Evolutionary conservation across 2,797 vertebrate genomes (phyloP).

Genomic region (Streptopelia turtur): DNA sequence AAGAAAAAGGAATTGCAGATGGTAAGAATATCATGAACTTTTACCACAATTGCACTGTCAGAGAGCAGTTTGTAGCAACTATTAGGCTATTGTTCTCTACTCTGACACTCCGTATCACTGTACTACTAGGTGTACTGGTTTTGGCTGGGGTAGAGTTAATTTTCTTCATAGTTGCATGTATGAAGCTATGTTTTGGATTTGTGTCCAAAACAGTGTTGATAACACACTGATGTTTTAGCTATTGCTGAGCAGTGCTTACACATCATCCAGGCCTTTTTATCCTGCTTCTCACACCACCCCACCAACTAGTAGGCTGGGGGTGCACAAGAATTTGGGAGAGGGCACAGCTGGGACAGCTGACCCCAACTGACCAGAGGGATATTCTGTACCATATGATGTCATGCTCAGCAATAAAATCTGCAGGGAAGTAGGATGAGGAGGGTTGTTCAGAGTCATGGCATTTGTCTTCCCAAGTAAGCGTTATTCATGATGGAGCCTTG

Average conservation of each 20-base stretch:
- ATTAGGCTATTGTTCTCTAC: not conserved
- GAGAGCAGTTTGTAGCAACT: not conserved
- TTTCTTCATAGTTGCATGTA: not conserved
- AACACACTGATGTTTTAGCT: not conserved
- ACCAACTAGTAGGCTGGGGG: fast-evolving
- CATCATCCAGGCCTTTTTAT: not conserved
- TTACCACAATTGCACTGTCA: not conserved
- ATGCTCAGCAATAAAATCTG: not conserved
- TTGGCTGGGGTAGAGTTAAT: not conserved
- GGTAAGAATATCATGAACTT: not conserved
- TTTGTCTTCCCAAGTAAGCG: not conserved
- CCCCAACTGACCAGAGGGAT: not conserved
- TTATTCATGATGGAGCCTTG: not conserved
- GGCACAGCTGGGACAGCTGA: not conserved
- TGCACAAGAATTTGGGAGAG: not conserved
- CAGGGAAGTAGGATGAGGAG: not conserved
- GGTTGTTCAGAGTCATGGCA: fast-evolving
- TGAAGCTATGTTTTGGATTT: not conserved
- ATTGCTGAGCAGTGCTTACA: not conserved
- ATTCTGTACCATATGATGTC: too few relatives aligned
- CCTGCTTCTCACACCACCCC: not conserved
- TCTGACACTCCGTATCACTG: not conserved
- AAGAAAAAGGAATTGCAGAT: not conserved
- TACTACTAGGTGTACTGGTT: not conserved
- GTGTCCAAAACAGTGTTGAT: not conserved